Evolutionary conservation across 2,797 vertebrate genomes (phyloP).

Genomic region (Crenichthys baileyi): DNA sequence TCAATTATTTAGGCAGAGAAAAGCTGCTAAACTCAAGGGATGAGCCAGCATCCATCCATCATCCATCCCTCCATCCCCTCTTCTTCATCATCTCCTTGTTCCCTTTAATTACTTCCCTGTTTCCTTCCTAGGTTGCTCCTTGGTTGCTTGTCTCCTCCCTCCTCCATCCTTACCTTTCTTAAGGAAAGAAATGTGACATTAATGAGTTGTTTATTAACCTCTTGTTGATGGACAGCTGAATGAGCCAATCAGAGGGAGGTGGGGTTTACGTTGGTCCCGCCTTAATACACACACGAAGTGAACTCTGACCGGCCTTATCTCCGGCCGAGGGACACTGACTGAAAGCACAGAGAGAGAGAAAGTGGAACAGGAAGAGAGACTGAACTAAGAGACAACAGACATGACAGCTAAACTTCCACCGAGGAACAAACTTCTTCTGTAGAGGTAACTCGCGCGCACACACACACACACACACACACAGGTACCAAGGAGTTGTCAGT

Average conservation of each 20-base stretch:
- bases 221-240: neutral
- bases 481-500: neutral
- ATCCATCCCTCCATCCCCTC: too few relatives aligned
- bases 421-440: conserved; percentile 3
- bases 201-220: neutral
- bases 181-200: neutral
- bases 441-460: conserved; percentile 47
- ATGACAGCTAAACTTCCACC: conserved; percentile 31
- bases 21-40: too few relatives aligned
- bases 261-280: neutral
- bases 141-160: neutral
- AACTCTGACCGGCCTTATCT: conserved; percentile 66
- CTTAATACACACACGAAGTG: conserved; percentile 23
- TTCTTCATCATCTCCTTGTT: neutral
- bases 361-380: conserved; percentile 5
- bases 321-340: conserved; percentile 10
- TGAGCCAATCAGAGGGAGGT: neutral
- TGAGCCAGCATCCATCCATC: too few relatives aligned
- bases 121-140: neutral
- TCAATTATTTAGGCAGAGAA: too few relatives aligned
- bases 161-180: neutral
- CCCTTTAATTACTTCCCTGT: neutral
- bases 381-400: neutral
- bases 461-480: neutral
- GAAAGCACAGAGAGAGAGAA: neutral